Percentiles rank a stretch among this genome's conserved stretches.
Evolutionary conservation across 2,797 vertebrate species (phyloP).

Genomic region (Sebastes iracundus): DNA sequence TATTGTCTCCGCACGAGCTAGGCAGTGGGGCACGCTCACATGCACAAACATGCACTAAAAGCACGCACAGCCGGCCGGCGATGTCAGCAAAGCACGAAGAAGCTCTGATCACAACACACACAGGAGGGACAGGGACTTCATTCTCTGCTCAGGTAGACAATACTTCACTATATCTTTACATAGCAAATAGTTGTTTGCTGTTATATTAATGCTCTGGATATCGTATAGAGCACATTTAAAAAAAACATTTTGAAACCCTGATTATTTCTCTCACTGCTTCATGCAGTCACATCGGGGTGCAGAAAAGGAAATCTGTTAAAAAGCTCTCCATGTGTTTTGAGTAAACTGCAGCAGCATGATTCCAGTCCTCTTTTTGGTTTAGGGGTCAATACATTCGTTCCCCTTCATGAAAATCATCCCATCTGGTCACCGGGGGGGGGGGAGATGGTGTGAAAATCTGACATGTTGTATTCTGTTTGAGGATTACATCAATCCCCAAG

Average conservation of each 20-base stretch:
- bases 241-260: rapidly evolving
- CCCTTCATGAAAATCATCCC: conserved; percentile 34
- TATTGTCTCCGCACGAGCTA: no score
- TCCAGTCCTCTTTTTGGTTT: conserved; percentile 2
- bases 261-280: not conserved
- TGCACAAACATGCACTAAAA: no score
- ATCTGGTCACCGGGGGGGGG: conserved; percentile 40
- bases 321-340: not conserved
- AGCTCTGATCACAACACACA: no score
- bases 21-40: rapidly evolving
- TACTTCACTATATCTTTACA: rapidly evolving
- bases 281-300: not conserved
- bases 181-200: no score
- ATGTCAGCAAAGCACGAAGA: rapidly evolving
- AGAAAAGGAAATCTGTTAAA: not conserved
- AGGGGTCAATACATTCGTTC: conserved; percentile 39
- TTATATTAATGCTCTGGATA: no score
- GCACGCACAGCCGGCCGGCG: no score
- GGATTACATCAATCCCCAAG: conserved; percentile 67
- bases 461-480: conserved; percentile 75
- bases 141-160: no score
- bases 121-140: no score
- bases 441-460: conserved; percentile 60
- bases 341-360: not conserved
- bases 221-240: not conserved